phyloP scores from a whole-genome alignment of 2,797 vertebrate species.

The Tinamus major region DNA sequence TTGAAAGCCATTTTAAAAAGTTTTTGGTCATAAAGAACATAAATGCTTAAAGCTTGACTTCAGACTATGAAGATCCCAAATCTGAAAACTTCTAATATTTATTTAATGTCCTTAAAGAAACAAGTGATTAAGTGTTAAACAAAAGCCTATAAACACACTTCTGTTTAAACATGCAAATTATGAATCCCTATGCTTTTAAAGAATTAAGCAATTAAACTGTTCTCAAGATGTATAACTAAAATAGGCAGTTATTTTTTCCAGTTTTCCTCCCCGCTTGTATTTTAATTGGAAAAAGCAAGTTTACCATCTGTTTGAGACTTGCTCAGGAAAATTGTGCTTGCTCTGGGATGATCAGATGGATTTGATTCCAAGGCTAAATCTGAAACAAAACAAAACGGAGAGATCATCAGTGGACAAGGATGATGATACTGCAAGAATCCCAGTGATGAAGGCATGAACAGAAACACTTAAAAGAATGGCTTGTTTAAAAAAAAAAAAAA shows the following conservation, averaged over 20 bases:
- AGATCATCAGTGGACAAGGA: not conserved
- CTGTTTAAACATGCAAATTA: not conserved
- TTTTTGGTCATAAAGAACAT: not conserved
- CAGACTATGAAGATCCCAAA: not conserved
- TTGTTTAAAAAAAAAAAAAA: not conserved
- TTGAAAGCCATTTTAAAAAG: not conserved
- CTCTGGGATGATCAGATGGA: conserved; percentile 94
- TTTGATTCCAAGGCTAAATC: conserved; percentile 94
- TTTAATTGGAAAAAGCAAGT: conserved; percentile 34
- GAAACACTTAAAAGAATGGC: not conserved
- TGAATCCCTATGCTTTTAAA: not conserved
- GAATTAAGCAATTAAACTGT: not conserved
- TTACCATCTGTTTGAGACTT: conserved; percentile 98
- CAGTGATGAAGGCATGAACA: not conserved
- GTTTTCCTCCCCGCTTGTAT: not conserved
- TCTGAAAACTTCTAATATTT: not conserved
- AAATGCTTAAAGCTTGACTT: not conserved
- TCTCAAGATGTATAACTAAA: not conserved
- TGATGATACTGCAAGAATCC: not conserved
- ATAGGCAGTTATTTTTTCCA: not conserved
- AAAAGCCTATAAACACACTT: not conserved
- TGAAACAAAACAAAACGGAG: conserved; percentile 61
- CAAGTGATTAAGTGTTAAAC: not conserved
- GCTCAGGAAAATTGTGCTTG: conserved; percentile 98
- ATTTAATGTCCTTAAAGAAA: not conserved